phyloP scores from a whole-genome alignment of 2,113 vertebrate species.

The Pimephales promelas region DNA sequence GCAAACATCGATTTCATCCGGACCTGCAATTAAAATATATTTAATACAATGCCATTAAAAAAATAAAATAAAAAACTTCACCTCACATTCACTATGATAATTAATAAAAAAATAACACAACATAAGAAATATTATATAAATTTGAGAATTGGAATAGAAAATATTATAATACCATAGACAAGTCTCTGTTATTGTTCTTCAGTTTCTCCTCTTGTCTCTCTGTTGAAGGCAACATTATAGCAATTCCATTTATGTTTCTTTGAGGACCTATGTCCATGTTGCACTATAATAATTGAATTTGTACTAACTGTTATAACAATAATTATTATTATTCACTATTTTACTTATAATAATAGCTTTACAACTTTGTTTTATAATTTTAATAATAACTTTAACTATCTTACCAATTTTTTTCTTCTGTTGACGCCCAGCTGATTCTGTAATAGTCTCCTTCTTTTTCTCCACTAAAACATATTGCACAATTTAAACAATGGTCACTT shows the following conservation, averaged over 20 bases:
- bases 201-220: constrained; percentile 98
- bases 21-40: constrained; percentile 76
- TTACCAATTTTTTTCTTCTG: constrained; percentile 99
- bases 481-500: background rate
- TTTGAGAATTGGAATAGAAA: background rate
- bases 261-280: too few species aligned
- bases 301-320: background rate
- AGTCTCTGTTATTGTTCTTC: constrained; percentile 97
- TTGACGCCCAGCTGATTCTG: constrained; percentile 94
- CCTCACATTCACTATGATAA: background rate
- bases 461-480: constrained; percentile 79
- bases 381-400: constrained; percentile 22
- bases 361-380: too few species aligned
- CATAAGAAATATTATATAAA: background rate
- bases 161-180: constrained; percentile 86
- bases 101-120: background rate
- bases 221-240: constrained; percentile 66
- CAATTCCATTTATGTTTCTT: background rate
- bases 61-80: background rate
- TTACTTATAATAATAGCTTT: background rate
- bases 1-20: constrained; percentile 99
- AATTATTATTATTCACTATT: background rate
- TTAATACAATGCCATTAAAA: background rate
- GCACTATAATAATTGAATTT: background rate
- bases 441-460: constrained; percentile 98